phyloP scores from a whole-genome alignment of 2,888 invertebrate genomes.

The Chrysodeixis includens region DNA sequence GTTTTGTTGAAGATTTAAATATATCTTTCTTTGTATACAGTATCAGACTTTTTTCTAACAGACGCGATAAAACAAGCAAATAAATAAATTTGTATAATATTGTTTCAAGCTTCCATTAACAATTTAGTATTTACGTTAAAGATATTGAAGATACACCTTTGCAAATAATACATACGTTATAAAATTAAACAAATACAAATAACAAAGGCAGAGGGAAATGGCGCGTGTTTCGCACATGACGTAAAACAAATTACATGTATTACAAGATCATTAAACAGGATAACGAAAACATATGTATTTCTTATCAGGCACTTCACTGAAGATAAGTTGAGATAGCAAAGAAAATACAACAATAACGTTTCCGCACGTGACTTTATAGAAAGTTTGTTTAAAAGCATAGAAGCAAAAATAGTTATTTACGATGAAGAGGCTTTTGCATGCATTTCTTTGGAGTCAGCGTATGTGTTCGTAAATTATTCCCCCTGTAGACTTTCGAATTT shows the following conservation, averaged over 20 bases:
- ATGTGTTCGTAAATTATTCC: too few species aligned
- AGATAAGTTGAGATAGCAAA: background rate
- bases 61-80: background rate
- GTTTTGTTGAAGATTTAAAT: constrained; percentile 10
- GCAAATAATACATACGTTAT: constrained; percentile 12
- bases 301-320: background rate
- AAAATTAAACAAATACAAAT: constrained; percentile 38
- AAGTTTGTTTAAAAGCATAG: background rate
- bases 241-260: constrained; percentile 12
- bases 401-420: too few species aligned
- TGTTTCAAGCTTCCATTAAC: background rate
- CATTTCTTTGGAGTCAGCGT: too few species aligned
- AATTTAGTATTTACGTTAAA: constrained; percentile 15
- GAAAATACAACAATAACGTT: constrained; percentile 2
- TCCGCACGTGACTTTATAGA: background rate
- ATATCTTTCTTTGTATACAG: too few species aligned
- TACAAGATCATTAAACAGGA: constrained; percentile 1
- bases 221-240: constrained; percentile 30
- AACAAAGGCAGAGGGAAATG: constrained; percentile 16
- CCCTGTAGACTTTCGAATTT: too few species aligned
- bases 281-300: background rate
- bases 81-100: constrained; percentile 4
- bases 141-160: background rate
- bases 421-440: too few species aligned
- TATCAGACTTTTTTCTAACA: constrained; percentile 9